Evolutionary conservation across 2,113 vertebrate species (phyloP).

Genomic region (Ptilonorhynchus violaceus): DNA sequence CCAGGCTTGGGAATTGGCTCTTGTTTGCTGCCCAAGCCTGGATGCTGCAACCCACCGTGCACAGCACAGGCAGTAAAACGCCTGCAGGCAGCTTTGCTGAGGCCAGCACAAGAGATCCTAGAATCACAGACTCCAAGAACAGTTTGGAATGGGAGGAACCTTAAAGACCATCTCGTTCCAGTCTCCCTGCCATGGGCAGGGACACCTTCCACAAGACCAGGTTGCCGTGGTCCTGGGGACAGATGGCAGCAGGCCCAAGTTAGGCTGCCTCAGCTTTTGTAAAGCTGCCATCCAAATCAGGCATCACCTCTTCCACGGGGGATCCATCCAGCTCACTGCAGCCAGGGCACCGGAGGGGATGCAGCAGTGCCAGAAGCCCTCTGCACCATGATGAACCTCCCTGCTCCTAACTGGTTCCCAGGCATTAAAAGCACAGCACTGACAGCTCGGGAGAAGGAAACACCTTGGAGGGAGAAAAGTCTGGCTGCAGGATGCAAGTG

Average conservation of each 20-base stretch:
- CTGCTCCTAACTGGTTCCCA: background rate
- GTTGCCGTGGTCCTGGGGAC: background rate
- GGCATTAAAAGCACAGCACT: background rate
- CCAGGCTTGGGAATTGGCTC: background rate
- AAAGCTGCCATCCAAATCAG: background rate
- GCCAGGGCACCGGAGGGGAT: background rate
- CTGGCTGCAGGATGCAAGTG: background rate
- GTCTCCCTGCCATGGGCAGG: background rate
- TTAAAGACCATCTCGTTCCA: background rate
- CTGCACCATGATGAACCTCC: background rate
- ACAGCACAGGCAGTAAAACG: background rate
- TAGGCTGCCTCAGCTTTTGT: background rate
- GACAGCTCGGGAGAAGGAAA: background rate
- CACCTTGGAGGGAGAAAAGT: background rate
- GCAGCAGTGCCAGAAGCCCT: background rate
- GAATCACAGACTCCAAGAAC: background rate
- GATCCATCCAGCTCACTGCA: background rate
- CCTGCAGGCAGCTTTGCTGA: background rate
- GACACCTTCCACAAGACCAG: background rate
- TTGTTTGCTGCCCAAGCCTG: background rate
- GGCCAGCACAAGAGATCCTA: background rate
- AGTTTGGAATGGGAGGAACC: background rate
- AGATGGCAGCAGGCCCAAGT: background rate
- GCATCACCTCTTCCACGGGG: accelerated
- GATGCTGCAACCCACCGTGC: background rate